phyloP scores from a whole-genome alignment of 2,888 invertebrate species.

The Drosophila multiciliata region DNA sequence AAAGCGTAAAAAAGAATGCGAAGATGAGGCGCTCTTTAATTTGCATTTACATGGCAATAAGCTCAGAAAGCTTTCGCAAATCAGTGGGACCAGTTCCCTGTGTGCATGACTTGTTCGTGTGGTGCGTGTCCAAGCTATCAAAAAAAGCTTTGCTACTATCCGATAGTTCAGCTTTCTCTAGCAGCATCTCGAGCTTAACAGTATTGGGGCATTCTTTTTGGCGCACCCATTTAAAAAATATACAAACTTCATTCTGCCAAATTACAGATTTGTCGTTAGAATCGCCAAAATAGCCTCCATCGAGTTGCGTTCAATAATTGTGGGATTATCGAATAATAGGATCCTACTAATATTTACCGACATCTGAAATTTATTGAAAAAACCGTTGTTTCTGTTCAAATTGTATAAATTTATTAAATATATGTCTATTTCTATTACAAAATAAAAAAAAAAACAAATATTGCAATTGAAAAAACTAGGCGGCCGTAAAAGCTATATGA shows the following conservation, averaged over 20 bases:
- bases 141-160: not conserved
- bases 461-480: slow-evolving; percentile 40
- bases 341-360: not conserved
- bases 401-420: slow-evolving; percentile 60
- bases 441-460: slow-evolving; percentile 45
- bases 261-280: not conserved
- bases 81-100: slow-evolving; percentile 2
- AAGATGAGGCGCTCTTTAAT: slow-evolving; percentile 32
- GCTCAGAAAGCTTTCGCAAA: slow-evolving; percentile 31
- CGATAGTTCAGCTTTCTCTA: not conserved
- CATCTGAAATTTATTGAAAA: not conserved
- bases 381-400: slow-evolving; percentile 10
- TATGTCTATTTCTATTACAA: slow-evolving; percentile 30
- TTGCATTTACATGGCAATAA: slow-evolving; percentile 40
- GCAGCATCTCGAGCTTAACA: not conserved
- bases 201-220: not conserved
- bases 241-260: not conserved
- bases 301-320: not conserved
- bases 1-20: slow-evolving; percentile 8
- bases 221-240: not conserved
- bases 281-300: not conserved
- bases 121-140: slow-evolving; percentile 26
- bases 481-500: slow-evolving; percentile 42
- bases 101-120: not conserved
- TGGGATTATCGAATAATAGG: not conserved